Conservation (phyloP, 2,888 invertebrate genomes). For the Sphaerophoria taeniata region DNA sequence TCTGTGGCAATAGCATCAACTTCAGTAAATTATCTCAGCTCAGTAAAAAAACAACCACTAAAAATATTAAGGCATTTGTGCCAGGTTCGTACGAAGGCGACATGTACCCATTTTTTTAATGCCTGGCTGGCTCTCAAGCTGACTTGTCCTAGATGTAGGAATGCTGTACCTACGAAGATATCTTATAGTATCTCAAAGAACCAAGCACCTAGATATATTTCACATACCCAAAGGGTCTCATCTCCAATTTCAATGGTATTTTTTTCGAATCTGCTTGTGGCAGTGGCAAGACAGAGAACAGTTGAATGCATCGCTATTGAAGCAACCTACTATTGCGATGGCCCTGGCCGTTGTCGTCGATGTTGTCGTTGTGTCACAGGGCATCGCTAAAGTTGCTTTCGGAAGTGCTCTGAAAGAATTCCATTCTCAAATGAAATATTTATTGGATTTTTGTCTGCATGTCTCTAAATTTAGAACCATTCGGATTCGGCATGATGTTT, state of each 20-base stretch:
- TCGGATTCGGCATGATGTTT: constrained; percentile 55
- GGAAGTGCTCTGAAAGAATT: constrained; percentile 48
- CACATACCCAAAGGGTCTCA: constrained; percentile 51
- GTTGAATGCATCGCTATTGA: constrained; percentile 44
- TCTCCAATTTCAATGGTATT: constrained; percentile 64
- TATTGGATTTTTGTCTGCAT: constrained; percentile 68
- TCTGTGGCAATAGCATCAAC: no score
- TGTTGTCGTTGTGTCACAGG: not conserved
- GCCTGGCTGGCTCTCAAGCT: constrained; percentile 1
- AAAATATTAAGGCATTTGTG: no score
- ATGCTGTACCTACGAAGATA: no score
- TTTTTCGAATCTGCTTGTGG: constrained; percentile 62
- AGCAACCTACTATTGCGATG: constrained; percentile 42
- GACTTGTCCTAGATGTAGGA: not conserved
- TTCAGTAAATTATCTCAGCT: no score
- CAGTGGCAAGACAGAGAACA: constrained; percentile 36
- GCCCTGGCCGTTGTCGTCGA: constrained; percentile 9
- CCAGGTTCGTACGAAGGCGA: no score
- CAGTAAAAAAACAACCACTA: no score
- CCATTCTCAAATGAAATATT: constrained; percentile 66
- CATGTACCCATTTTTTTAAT: not conserved
- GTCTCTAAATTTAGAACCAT: constrained; percentile 59
- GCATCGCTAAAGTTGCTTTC: not conserved
- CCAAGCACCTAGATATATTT: not conserved
- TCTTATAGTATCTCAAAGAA: constrained; percentile 9